Conservation (phyloP, 2,888 invertebrate species). For the Drosophila mettleri region DNA sequence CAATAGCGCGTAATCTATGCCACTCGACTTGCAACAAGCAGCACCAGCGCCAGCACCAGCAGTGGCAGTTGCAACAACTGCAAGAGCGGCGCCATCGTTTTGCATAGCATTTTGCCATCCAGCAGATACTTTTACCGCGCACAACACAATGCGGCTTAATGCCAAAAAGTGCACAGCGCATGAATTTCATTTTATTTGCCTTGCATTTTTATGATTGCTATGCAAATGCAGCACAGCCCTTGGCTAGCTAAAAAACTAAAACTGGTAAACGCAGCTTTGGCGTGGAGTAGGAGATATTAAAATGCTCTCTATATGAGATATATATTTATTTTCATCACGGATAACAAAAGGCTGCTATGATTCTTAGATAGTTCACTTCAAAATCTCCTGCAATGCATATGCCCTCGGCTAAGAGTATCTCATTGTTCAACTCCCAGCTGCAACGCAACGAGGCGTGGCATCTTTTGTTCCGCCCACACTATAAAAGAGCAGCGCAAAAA, state of each 20-base stretch:
- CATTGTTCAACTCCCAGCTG: constrained; percentile 41
- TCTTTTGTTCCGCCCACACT: constrained; percentile 58
- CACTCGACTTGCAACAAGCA: constrained; percentile 51
- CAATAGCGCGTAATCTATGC: constrained; percentile 70
- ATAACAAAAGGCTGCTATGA: not conserved
- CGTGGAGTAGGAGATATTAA: not conserved
- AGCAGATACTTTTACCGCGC: constrained; percentile 56
- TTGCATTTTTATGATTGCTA: constrained; percentile 71
- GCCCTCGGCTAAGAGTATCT: not conserved
- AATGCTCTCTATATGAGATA: constrained; percentile 1
- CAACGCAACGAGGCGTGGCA: constrained; percentile 67
- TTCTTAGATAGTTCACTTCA: not conserved
- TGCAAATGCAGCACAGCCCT: constrained; percentile 52
- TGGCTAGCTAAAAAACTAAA: constrained; percentile 31
- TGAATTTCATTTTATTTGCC: constrained; percentile 60
- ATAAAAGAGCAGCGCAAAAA: constrained; percentile 42
- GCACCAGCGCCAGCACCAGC: constrained; percentile 6
- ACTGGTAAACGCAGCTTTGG: constrained; percentile 9
- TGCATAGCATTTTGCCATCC: constrained; percentile 45
- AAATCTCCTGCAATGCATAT: not conserved
- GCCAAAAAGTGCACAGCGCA: constrained; percentile 56
- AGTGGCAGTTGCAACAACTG: constrained; percentile 3
- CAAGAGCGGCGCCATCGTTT: constrained; percentile 32
- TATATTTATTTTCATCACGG: not conserved
- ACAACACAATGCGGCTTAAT: constrained; percentile 45